Evolutionary conservation across 1,140 invertebrate species (phyloP).

Genomic region (Pseudoatta argentina): DNA sequence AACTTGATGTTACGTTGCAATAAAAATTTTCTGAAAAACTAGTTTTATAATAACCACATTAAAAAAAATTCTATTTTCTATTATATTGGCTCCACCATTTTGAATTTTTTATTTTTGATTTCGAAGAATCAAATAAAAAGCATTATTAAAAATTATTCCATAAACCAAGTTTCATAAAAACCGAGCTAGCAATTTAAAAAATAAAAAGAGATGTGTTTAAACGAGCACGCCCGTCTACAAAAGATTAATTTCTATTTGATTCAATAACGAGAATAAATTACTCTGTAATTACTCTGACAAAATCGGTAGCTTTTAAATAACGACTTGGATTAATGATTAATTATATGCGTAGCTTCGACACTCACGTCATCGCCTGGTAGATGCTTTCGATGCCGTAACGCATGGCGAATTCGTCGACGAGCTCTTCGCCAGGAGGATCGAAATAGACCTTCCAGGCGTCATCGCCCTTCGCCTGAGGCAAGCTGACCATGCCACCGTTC

Average conservation of each 20-base stretch:
- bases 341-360: neutral
- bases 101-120: no score
- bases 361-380: slow-evolving; percentile 99
- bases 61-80: no score
- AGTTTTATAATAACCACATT: no score
- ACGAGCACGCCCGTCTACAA: no score
- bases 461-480: slow-evolving; percentile 97
- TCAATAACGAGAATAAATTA: neutral
- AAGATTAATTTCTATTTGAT: no score
- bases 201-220: no score
- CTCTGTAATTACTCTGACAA: no score
- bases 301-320: neutral
- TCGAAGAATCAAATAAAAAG: no score
- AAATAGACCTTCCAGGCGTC: slow-evolving; percentile 99
- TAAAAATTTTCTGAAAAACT: neutral
- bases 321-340: neutral
- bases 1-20: neutral
- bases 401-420: slow-evolving; percentile 99
- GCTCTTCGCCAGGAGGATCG: slow-evolving; percentile 98
- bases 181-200: no score
- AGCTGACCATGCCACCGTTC: slow-evolving; percentile 95
- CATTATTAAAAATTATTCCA: no score
- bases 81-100: no score
- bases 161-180: no score
- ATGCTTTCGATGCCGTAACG: slow-evolving; percentile 99